Evolutionary conservation across 1,140 invertebrate genomes (phyloP), one percentile per base, ranked within the genome.

Genomic region (Paraescarpia echinospica): DNA sequence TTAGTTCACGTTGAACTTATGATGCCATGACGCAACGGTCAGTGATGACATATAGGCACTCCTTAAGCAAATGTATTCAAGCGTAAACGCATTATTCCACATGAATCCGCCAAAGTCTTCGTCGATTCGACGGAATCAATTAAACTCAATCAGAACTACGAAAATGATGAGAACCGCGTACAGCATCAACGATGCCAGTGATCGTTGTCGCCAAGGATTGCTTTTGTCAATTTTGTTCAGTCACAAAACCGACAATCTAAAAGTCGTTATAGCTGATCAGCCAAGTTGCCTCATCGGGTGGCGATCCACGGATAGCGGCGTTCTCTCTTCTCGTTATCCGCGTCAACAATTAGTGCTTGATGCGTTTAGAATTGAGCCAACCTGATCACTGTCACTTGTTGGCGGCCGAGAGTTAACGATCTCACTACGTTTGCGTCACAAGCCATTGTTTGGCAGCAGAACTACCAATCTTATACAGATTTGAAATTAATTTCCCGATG

Each of bases 401-500:
- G 59, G 59, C 59, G 59, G 59, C 12, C 59, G 59, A 77, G 59
- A 77, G 59, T 77, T 77, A 77, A 77, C 2, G 59, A 77, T 77
- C 59, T 77, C 59, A 77, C 59, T 77, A 77, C 59, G 59, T 77
- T 77, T 77, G 59, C 59, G 27, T 77, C 59, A 77, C 59, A 6
- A 27, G 27, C 59, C 59, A 77, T 77, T 77, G 59, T 77, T 22
- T 77, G 59, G 59, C 59, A 18, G 2, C 27, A 77, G 59, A 77
- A 77, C 59, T 27, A 4, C 12, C 59, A 77, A 77, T 77, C 59
- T 77, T 77, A 27, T 31, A 77, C 59, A 14, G 59, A 77, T 77
- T 77, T 77, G 59, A 77, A 77, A 77, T 77, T 77, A 77, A 77
- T 77, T 77, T 77, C 59, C 59, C 27, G 59, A 77, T 77, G 59